phyloP scores from a whole-genome alignment of 1,140 invertebrate genomes.

The Trichonephila clavipes region DNA sequence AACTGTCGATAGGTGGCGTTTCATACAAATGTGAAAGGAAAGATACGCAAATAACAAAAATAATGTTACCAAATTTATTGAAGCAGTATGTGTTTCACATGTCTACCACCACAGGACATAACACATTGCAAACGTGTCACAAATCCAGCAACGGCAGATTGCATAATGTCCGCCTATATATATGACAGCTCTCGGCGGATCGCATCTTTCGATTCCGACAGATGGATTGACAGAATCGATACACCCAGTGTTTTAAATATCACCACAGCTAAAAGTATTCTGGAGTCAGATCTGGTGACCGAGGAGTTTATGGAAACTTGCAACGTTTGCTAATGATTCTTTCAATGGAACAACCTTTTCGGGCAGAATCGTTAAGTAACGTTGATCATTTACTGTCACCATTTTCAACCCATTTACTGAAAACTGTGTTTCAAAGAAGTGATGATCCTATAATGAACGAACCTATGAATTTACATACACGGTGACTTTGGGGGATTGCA shows the following conservation, averaged over 20 bases:
- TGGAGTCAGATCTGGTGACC: constrained; percentile 13
- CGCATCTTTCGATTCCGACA: constrained; percentile 1
- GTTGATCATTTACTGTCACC: no score
- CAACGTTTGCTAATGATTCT: neutral
- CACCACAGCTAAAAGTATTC: neutral
- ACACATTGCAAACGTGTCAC: neutral
- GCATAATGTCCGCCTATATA: neutral
- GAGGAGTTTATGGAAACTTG: neutral
- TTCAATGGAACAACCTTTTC: neutral
- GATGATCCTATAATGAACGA: no score
- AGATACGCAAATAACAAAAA: constrained; percentile 26
- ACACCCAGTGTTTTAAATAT: constrained; percentile 1
- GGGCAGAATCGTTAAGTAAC: no score
- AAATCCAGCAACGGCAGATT: constrained; percentile 36
- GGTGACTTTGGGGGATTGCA: no score
- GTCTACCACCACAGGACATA: neutral
- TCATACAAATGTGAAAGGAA: constrained; percentile 3
- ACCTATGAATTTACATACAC: no score
- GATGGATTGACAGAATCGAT: neutral
- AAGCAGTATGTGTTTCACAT: neutral
- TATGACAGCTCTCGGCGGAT: neutral
- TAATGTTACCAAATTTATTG: constrained; percentile 32
- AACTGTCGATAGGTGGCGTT: neutral
- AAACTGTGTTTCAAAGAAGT: no score
- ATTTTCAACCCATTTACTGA: no score